Base-by-base conservation (phyloP, 2,888 invertebrate species). In the Xylota sylvarum region DNA sequence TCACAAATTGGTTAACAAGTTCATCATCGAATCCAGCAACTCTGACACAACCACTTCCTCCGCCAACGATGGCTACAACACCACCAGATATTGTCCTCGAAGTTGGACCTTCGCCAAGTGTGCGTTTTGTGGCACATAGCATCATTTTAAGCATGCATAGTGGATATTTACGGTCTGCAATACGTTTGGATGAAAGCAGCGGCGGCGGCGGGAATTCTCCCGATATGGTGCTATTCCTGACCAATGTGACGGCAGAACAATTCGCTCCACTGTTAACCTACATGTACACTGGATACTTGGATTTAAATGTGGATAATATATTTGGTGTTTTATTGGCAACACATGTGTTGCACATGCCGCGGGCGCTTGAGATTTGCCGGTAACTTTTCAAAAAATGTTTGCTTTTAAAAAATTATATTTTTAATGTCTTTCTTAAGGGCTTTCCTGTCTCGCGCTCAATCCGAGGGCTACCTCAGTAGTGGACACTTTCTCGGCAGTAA, bases 201-300 rank as follows among this genome's bases (percentile, higher is more conserved):
- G 89, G 30, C 7, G 30, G 40, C 1, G 86, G 80, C 32, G 86
- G 80, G 32, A 77, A 72, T 35, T 65, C 78, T 9, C 23, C 78
- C 12, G 91, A 91, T 43, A 72, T 90, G 62, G 76, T 92, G 9
- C 92, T 94, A 32, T 92, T 92, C 79, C 92, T 94, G 52, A 93
- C 94, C 76, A 94, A 94, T 90, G 93, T 94, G 4, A 94, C 94
- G 80, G 93, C 94, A 1, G 94, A 94, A 89, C 94, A 94, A 83
- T 96, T 96, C 90, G 95, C 95, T 0, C 95, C 95, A 0, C 92
- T 96, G 5, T 92, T 96, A 40, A 95, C 95, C 23, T 96, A 95
- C 93, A 96, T 96, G 95, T 96, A 96, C 91, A 96, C 96, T 5
- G 96, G 96, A 23, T 95, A 94, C 88, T 91, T 96, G 89, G 95